Base-by-base conservation (phyloP, 1,140 invertebrate genomes). In the Hirudo medicinalis region DNA sequence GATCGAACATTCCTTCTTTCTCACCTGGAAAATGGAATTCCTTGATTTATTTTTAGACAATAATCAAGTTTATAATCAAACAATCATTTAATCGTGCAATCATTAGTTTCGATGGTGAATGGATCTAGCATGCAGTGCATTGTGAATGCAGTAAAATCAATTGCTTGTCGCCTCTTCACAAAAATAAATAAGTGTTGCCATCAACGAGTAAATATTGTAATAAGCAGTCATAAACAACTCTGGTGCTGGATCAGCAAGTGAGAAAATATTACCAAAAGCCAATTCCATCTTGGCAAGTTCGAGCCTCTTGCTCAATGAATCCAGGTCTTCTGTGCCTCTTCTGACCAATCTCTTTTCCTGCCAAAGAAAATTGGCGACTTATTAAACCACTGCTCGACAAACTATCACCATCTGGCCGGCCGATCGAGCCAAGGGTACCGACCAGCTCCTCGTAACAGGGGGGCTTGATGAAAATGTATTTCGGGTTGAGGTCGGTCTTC, bases 401-500 rank as follows among this genome's bases (percentile, higher is more conserved):
- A 68, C 13, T 17, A 32, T 68, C 8, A 32, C 11, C 20, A 25
- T 20, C n/a, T 13, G 5, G 19, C 20, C 19, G 13, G 29, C n/a
- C 36, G 9, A 11, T 49, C 43, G 11, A 13, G 13, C 8, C 15
- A 49, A 27, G 11, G 4, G 43, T n/a, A 54, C 78, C 74, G 76
- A 82, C 82, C 75, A 83, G 73, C 19, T 88, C 88, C 67, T 88
- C 83, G 60, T 97, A 79, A 27, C 87, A 90, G 17, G 96, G 95
- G 40, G 96, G 93, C 83, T 91, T 90, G n/a, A 99, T 86, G 80
- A 97, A 97, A 15, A 98, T 86, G 76, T 89, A 89, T 72, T 89
- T 80, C 2, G 94, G 89, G 82, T 94, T 87, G 17, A 97, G 82
- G 74, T 90, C 85, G 53, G 89, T 90, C 29, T 87, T 84, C 77